A percentile compares a stretch with the other conserved stretches of the same genome.
Conservation (phyloP, 2,888 invertebrate genomes). For the Troglohyphantes excavatus region DNA sequence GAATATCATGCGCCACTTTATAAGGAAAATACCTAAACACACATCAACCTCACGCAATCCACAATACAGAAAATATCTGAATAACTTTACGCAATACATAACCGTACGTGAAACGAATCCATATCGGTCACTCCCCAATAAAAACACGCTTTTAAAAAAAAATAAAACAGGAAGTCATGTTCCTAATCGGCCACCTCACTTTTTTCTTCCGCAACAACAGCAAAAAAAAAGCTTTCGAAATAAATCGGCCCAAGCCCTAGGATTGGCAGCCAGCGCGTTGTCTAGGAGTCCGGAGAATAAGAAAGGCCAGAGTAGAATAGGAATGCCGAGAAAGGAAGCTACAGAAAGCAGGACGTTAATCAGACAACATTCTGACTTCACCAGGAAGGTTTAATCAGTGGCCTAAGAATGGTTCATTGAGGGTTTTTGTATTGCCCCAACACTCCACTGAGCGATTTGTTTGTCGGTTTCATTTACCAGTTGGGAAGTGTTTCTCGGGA, state of each 20-base stretch:
- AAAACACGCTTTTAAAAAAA: constrained; percentile 4
- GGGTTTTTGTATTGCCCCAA: constrained; percentile 52
- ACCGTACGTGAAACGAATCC: constrained; percentile 28
- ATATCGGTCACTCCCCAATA: neutral
- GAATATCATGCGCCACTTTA: no score
- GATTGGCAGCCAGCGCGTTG: constrained; percentile 61
- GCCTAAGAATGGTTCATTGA: constrained; percentile 70
- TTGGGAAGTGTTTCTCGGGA: neutral
- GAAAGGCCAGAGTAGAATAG: constrained; percentile 10
- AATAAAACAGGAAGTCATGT: neutral
- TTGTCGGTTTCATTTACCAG: constrained; percentile 34
- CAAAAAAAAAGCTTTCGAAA: constrained; percentile 20
- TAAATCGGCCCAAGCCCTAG: constrained; percentile 62
- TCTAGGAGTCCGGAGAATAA: constrained; percentile 31
- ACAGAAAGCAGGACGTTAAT: constrained; percentile 50
- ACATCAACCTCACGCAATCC: neutral
- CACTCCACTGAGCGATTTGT: constrained; percentile 46
- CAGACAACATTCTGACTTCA: constrained; percentile 68
- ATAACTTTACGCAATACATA: neutral
- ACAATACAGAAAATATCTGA: neutral
- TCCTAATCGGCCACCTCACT: constrained; percentile 54
- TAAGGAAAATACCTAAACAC: no score
- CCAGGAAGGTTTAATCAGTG: constrained; percentile 66
- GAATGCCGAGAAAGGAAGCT: constrained; percentile 1
- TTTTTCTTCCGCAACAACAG: constrained; percentile 9